Conservation (phyloP, 2,797 vertebrate genomes). For the Sternotherus odoratus region DNA sequence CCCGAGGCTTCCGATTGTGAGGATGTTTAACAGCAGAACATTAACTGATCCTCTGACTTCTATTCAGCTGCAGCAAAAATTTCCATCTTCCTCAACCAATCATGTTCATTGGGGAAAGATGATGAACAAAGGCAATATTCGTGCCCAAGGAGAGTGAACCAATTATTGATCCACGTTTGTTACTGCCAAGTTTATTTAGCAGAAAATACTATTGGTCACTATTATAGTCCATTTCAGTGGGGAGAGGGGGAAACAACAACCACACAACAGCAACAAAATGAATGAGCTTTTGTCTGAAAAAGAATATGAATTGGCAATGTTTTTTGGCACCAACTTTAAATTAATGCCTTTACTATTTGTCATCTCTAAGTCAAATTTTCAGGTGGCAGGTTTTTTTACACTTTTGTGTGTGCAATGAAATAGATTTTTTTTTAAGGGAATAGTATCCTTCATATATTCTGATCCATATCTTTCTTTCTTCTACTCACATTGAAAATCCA, state of each 20-base stretch:
- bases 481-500: background rate
- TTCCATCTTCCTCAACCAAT: constrained; percentile 38
- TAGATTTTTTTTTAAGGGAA: constrained; percentile 1
- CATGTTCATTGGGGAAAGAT: background rate
- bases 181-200: background rate
- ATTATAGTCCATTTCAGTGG: background rate
- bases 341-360: background rate
- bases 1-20: constrained; percentile 16
- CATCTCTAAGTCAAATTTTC: background rate
- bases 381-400: constrained; percentile 1
- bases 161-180: background rate
- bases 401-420: background rate
- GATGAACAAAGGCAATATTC: constrained; percentile 26
- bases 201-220: constrained; percentile 1
- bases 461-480: background rate
- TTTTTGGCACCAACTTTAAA: constrained; percentile 15
- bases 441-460: background rate
- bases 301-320: background rate
- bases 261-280: constrained; percentile 1
- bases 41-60: constrained; percentile 13
- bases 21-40: constrained; percentile 48
- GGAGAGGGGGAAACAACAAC: too few species aligned
- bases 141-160: constrained; percentile 26
- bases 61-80: constrained; percentile 16
- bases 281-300: background rate